Base-by-base conservation (phyloP, 2,888 invertebrate species). In the Lomographa bimaculata region DNA sequence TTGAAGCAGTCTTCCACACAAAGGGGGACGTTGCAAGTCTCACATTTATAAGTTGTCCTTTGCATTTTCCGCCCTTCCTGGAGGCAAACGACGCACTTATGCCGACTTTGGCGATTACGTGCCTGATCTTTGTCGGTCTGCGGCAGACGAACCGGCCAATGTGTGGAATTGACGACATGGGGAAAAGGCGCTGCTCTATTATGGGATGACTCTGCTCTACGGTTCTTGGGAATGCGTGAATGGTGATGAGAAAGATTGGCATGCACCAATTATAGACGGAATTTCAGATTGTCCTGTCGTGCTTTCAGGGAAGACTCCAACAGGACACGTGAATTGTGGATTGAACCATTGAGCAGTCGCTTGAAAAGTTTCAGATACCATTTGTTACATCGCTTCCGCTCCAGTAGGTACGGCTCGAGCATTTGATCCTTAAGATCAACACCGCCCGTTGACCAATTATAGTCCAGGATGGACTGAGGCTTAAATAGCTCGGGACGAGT, bases 401-500 rank as follows among this genome's bases (percentile, higher is more conserved):
- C 27, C 3, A 23, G 5, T 16, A 39, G 17, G 16, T 26, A 34
- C 14, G 44, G 38, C 3, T 39, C 41, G 5, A 50, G 29, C 30
- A 32, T 26, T 18, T 43, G 40, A 6, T 50, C 40, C 17, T 43
- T 45, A 2, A 20, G 7, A 5, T 35, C 34, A 10, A 37, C 26
- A 18, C 28, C 28, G 1, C 28, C 28, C 28, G 18, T 28, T 4
- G n/a, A 28, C 18, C 10, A 5, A 9, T 28, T 18, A 9, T 28
- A 28, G 18, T 28, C 28, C 3, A 28, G 9, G 4, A 17, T 9
- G 5, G 21, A 1, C 8, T 25, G 6, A 7, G 7, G 6, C n/a
- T 28, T 23, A 7, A 21, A 16, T 1, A 3, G 19, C 26, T 21
- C 6, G 34, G 41, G 12, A 32, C 33, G 26, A 26, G 12, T 6